Evolutionary conservation across 1,140 invertebrate genomes (phyloP).

Genomic region (Harlomillsia oculata): DNA sequence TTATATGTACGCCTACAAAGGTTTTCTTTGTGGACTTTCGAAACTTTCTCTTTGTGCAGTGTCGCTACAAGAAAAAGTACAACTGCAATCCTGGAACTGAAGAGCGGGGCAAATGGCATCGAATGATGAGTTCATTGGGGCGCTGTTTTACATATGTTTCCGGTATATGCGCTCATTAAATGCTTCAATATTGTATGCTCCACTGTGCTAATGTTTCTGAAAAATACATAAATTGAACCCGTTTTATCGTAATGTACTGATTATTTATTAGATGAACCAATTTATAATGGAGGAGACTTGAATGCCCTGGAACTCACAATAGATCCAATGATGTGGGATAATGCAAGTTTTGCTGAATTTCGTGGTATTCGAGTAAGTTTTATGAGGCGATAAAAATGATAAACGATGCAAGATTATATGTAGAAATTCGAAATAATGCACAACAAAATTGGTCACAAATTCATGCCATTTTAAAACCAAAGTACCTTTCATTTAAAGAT

Average conservation of each 20-base stretch:
- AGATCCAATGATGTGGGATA: conserved; percentile 12
- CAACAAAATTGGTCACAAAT: too few species aligned
- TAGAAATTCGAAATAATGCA: too few species aligned
- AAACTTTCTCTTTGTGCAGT: not conserved
- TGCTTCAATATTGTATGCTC: too few species aligned
- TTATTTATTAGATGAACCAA: not conserved
- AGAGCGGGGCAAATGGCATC: conserved; percentile 7
- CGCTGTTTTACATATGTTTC: conserved; percentile 14
- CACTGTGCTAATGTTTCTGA: not conserved
- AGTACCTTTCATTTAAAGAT: too few species aligned
- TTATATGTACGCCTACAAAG: too few species aligned
- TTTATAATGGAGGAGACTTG: conserved; percentile 4
- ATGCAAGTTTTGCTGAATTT: not conserved
- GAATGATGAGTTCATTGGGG: conserved; percentile 2
- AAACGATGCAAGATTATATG: too few species aligned
- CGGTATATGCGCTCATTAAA: too few species aligned
- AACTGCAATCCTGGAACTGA: conserved; percentile 5
- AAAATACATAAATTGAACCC: not conserved
- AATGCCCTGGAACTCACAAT: conserved; percentile 6
- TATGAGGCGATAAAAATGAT: not conserved
- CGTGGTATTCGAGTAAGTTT: conserved; percentile 4
- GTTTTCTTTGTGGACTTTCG: too few species aligned
- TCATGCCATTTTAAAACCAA: too few species aligned
- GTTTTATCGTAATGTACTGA: too few species aligned
- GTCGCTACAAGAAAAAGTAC: not conserved